phyloP scores from a whole-genome alignment of 1,140 invertebrate species.

The Eufriesea mexicana region DNA sequence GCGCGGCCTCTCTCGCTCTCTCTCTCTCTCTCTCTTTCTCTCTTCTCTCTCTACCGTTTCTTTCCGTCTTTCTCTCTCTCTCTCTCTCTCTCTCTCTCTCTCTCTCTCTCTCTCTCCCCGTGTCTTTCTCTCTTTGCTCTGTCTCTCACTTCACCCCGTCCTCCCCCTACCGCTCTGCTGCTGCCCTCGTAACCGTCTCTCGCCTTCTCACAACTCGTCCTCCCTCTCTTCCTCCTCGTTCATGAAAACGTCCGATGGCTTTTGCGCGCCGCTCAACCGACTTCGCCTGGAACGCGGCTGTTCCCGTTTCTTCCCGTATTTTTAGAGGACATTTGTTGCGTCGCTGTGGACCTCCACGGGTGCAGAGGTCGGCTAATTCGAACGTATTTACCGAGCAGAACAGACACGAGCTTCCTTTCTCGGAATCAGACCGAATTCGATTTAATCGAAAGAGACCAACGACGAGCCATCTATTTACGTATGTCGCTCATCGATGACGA shows the following conservation, averaged over 20 bases:
- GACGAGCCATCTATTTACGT: not conserved
- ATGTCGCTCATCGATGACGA: not conserved
- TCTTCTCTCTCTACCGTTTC: slow-evolving; percentile 25
- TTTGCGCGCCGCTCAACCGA: slow-evolving; percentile 42
- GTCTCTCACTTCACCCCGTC: slow-evolving; percentile 36
- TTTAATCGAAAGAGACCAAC: not conserved
- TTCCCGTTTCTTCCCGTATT: slow-evolving; percentile 13
- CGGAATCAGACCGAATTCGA: too few species aligned
- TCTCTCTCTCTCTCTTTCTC: slow-evolving; percentile 42
- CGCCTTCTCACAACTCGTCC: slow-evolving; percentile 7
- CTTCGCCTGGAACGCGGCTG: slow-evolving; percentile 24
- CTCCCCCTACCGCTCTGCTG: not conserved
- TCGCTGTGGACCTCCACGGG: not conserved
- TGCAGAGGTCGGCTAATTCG: not conserved
- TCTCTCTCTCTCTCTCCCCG: slow-evolving; percentile 22
- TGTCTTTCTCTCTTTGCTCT: slow-evolving; percentile 35
- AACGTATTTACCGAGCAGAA: not conserved
- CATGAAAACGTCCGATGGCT: slow-evolving; percentile 38
- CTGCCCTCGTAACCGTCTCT: slow-evolving; percentile 46
- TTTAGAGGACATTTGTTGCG: slow-evolving; percentile 41
- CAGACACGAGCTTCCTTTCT: not conserved
- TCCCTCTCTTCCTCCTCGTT: slow-evolving; percentile 12
- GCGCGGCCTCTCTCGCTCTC: slow-evolving; percentile 64
- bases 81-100: slow-evolving; percentile 22
- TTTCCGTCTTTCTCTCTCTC: not conserved